Evolutionary conservation across 2,797 vertebrate genomes (phyloP).

Genomic region (Erithacus rubecula): DNA sequence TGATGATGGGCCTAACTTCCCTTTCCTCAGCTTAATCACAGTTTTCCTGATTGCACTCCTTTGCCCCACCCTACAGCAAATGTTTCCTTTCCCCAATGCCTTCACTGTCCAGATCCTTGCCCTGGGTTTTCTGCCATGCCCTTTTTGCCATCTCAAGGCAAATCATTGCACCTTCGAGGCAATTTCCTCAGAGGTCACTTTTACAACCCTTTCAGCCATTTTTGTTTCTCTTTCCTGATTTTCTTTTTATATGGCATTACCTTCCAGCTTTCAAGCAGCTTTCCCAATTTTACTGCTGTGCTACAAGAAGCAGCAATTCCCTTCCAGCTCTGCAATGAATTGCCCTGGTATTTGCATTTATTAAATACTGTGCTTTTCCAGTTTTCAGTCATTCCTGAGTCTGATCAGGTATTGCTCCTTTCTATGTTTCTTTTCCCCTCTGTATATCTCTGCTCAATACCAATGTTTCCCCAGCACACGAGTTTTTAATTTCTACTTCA

Average conservation of each 20-base stretch:
- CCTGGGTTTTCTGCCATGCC: neutral
- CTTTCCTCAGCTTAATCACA: conserved; percentile 26
- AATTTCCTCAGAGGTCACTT: neutral
- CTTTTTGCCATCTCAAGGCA: neutral
- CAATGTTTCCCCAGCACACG: neutral
- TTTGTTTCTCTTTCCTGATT: neutral
- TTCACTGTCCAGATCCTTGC: neutral
- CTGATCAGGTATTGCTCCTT: neutral
- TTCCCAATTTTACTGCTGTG: neutral
- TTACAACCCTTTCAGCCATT: neutral
- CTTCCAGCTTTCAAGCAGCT: neutral
- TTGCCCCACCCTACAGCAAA: neutral
- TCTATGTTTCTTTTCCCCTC: neutral
- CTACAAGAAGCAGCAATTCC: neutral
- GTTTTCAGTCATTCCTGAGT: neutral
- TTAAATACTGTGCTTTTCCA: neutral
- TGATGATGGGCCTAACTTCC: conserved; percentile 18
- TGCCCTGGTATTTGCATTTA: neutral
- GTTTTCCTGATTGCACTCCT: conserved; percentile 23
- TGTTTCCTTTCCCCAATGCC: neutral
- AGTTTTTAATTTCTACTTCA: conserved; percentile 12
- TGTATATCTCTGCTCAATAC: conserved; percentile 3
- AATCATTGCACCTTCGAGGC: neutral
- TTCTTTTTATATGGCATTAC: neutral
- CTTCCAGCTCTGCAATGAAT: neutral